Conservation (phyloP, 2,113 vertebrate species). For the Cyrtonyx montezumae region DNA sequence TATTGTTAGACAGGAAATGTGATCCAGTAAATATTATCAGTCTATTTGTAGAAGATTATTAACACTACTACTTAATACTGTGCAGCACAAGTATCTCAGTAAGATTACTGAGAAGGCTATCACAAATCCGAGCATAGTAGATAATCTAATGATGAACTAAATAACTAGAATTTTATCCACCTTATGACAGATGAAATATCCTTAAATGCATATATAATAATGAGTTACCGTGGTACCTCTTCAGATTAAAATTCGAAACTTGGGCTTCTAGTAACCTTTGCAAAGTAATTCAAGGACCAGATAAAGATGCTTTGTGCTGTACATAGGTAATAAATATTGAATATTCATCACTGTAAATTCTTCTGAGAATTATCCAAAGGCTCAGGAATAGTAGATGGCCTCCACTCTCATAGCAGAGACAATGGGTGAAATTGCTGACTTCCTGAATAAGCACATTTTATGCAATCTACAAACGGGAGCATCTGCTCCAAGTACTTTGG, state of each 20-base stretch:
- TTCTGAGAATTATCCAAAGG: not conserved
- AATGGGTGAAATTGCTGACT: not conserved
- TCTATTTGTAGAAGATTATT: not conserved
- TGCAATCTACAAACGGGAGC: not conserved
- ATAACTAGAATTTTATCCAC: not conserved
- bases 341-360: not conserved
- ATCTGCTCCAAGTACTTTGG: not conserved
- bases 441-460: not conserved
- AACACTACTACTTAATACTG: not conserved
- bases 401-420: not conserved
- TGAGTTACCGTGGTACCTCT: accelerated
- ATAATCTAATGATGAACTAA: not conserved
- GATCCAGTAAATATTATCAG: not conserved
- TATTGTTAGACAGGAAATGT: not conserved
- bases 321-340: not conserved
- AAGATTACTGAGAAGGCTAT: not conserved
- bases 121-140: not conserved
- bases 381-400: not conserved
- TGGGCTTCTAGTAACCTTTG: not conserved
- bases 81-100: not conserved
- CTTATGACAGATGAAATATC: not conserved
- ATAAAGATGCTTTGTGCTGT: not conserved
- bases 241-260: not conserved
- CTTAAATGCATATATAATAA: not conserved
- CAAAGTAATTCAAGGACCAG: not conserved